Conservation (phyloP, 2,797 vertebrate genomes). For the Macropodus opercularis region DNA sequence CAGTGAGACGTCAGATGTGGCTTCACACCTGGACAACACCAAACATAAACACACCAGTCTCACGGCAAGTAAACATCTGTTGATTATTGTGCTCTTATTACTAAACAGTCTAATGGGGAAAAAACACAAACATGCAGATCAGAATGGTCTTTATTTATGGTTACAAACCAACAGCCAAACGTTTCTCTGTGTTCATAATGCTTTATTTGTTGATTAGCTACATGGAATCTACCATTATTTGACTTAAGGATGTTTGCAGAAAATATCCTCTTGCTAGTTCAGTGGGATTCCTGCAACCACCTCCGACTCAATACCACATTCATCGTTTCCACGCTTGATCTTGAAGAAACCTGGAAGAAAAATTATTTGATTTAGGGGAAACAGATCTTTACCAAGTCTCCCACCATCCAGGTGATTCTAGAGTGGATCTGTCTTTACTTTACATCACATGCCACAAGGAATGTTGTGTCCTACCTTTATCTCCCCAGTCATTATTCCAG, state of each 20-base stretch:
- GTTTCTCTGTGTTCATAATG: background rate
- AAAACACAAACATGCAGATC: background rate
- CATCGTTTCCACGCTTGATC: constrained; percentile 89
- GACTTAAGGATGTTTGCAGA: background rate
- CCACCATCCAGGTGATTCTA: background rate
- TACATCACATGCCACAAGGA: background rate
- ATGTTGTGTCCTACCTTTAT: constrained; percentile 80
- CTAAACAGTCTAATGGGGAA: no score
- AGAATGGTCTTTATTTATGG: constrained; percentile 1
- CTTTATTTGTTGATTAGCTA: background rate
- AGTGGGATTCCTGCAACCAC: constrained; percentile 86
- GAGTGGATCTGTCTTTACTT: background rate
- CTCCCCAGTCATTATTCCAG: constrained; percentile 96
- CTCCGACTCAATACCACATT: constrained; percentile 91
- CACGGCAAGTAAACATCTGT: background rate
- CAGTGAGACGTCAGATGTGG: no score
- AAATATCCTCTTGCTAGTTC: constrained; percentile 31
- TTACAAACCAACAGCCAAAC: background rate
- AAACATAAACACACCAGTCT: background rate
- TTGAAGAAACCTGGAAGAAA: constrained; percentile 88
- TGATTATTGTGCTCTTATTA: background rate
- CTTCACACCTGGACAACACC: background rate
- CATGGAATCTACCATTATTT: background rate
- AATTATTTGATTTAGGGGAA: background rate
- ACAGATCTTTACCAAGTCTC: background rate